Base-by-base conservation (phyloP, 2,888 invertebrate species). In the Allolobophora icterica region DNA sequence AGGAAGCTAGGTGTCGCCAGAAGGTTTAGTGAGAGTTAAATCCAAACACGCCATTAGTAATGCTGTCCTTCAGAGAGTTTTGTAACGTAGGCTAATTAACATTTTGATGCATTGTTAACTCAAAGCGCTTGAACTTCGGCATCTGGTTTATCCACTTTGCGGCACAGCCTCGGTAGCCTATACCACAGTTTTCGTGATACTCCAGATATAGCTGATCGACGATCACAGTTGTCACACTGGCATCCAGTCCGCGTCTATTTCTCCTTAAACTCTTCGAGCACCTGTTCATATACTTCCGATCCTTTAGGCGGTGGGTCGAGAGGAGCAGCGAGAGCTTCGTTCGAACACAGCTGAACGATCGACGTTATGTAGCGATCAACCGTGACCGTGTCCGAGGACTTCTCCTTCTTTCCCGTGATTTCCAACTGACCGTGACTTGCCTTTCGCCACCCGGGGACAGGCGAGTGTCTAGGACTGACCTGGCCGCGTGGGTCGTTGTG, bases 341-440 rank as follows among this genome's bases (percentile, higher is more conserved):
- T 87, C 87, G 87, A 87, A 35, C 87, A 87, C 87, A 34, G 17
- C 87, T 38, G 35, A 87, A 87, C 87, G 35, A 87, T 87, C 87
- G 87, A 87, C 87, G 34, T 87, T 87, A 87, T 87, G 35, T 87
- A 87, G 24, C 87, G 35, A 17, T 87, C 87, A 38, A 87, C 87
- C 35, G 87, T 87, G 35, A 87, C 38, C 34, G 35, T 87, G 5
- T 84, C 11, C 34, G 35, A 34, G 17, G 84, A 5, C 33, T 33
- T 34, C 13, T 38, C 87, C 87, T 87, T 87, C 87, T 35, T 87
- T 24, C 34, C 38, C 87, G 87, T 35, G 21, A 11, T 87, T 4
- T 21, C 38, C 87, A 24, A 15, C 38, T 30, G n/a, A 38, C 87
- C 87, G 34, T 38, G 87, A 87, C 87, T 38, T 34, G n/a, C 87